A percentile compares a stretch with the other conserved stretches of the same genome.
phyloP scores from a whole-genome alignment of 1,140 invertebrate genomes.

The Platyscapa corneri region DNA sequence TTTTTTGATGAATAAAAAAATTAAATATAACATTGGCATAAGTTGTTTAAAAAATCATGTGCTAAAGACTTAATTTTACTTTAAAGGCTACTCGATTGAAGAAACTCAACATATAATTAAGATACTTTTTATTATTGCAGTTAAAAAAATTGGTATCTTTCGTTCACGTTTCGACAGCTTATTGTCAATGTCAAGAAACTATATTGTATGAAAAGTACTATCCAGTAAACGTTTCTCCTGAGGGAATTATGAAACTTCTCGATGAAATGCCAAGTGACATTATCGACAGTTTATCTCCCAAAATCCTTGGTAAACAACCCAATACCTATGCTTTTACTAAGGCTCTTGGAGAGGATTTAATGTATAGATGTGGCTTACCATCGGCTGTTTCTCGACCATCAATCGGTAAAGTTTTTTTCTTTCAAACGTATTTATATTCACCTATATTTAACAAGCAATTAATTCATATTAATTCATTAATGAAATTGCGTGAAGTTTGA shows the following conservation, averaged over 20 bases:
- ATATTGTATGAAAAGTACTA: slow-evolving; percentile 82
- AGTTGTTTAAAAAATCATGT: too few species aligned
- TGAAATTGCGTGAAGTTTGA: not conserved
- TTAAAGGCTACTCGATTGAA: too few species aligned
- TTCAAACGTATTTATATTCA: slow-evolving; percentile 52
- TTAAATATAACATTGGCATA: too few species aligned
- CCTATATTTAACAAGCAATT: too few species aligned
- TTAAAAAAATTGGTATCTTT: slow-evolving; percentile 71
- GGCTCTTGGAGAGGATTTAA: slow-evolving; percentile 82
- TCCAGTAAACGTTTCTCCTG: slow-evolving; percentile 81
- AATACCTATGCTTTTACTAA: slow-evolving; percentile 90
- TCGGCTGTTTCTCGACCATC: slow-evolving; percentile 83
- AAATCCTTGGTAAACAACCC: slow-evolving; percentile 83
- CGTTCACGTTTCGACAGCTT: slow-evolving; percentile 88
- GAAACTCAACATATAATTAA: not conserved
- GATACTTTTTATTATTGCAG: slow-evolving; percentile 51
- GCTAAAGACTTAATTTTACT: too few species aligned
- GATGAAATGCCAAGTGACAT: slow-evolving; percentile 85
- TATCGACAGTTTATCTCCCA: slow-evolving; percentile 83
- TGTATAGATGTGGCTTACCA: slow-evolving; percentile 79
- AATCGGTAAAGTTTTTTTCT: slow-evolving; percentile 77
- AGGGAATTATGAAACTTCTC: slow-evolving; percentile 83
- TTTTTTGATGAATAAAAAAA: too few species aligned
- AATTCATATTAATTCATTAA: too few species aligned
- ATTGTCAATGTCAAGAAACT: slow-evolving; percentile 83